phyloP scores from a whole-genome alignment of 2,113 vertebrate species.

The Pelmatolapia mariae region DNA sequence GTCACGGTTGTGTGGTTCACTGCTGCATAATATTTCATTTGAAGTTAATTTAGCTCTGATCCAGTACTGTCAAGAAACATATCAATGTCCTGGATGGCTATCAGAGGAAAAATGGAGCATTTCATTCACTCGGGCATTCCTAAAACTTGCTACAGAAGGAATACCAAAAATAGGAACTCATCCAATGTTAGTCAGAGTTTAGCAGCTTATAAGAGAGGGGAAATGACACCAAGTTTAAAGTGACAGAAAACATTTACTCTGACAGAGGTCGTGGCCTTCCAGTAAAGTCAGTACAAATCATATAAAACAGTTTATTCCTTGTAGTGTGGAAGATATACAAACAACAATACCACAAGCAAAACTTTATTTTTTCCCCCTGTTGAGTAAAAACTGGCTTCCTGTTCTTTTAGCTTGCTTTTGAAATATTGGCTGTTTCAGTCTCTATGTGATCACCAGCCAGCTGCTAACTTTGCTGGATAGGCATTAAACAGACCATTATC shows the following conservation, averaged over 20 bases:
- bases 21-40: neutral
- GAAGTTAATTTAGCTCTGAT: neutral
- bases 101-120: neutral
- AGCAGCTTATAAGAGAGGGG: neutral
- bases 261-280: neutral
- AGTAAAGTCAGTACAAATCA: neutral
- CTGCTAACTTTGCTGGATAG: neutral
- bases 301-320: neutral
- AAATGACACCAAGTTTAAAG: neutral
- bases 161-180: neutral
- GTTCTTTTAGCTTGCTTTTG: neutral
- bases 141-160: neutral
- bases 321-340: neutral
- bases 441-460: neutral
- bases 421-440: neutral
- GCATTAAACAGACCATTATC: neutral
- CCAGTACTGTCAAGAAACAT: neutral
- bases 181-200: neutral
- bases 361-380: neutral
- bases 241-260: neutral
- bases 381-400: neutral
- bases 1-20: neutral
- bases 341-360: neutral
- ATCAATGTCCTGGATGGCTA: neutral
- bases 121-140: neutral